These are phyloP conservation scores for Cantharis nigra DNA, from an alignment of 2,888 invertebrate genomes.

Conservation along the genomic window DNA sequence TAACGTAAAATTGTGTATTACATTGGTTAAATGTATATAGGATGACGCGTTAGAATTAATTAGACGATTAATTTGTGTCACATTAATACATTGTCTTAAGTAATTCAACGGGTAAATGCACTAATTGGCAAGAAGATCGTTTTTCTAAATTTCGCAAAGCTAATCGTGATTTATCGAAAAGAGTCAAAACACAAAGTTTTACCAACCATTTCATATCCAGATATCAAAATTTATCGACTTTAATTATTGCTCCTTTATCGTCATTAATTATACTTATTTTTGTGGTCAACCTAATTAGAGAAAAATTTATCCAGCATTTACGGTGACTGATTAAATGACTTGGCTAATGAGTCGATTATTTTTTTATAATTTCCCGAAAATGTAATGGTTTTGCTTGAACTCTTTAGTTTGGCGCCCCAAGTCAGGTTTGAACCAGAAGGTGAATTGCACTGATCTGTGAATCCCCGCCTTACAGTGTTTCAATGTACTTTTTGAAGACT, in stretches of 20 bases:
- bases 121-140: background rate
- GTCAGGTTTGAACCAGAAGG: too few relatives aligned
- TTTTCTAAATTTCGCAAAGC: background rate
- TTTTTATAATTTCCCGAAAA: background rate
- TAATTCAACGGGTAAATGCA: background rate
- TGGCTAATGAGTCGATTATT: background rate
- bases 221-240: background rate
- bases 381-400: too few relatives aligned
- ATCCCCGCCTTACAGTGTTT: too few relatives aligned
- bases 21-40: background rate
- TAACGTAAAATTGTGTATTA: background rate
- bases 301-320: background rate
- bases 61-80: background rate
- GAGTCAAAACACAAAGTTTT: background rate
- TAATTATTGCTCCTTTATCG: background rate
- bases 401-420: too few relatives aligned
- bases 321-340: background rate
- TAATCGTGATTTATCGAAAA: background rate
- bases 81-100: background rate
- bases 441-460: too few relatives aligned
- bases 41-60: background rate
- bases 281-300: background rate
- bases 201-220: background rate
- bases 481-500: too few relatives aligned
- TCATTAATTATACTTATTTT: background rate